Conservation (phyloP, 2,113 vertebrate species). For the Paraplagusia blochii region DNA sequence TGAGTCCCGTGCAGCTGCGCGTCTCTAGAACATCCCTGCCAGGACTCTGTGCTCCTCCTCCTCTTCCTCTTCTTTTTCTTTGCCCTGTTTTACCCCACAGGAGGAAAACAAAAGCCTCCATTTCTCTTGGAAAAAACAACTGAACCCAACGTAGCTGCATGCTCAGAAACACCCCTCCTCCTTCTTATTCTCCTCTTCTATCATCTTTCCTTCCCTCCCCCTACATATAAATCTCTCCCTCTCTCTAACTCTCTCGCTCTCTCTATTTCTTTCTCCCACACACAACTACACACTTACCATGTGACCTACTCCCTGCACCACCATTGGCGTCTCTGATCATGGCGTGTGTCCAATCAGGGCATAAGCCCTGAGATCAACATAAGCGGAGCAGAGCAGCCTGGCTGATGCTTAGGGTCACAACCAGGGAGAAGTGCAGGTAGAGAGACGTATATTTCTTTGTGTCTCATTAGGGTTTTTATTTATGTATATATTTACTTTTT, state of each 20-base stretch:
- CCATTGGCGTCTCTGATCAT: conserved; percentile 81
- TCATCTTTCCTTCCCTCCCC: conserved; percentile 43
- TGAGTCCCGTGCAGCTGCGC: conserved; percentile 30
- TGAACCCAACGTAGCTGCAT: conserved; percentile 66
- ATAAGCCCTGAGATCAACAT: conserved; percentile 83
- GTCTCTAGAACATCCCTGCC: conserved; percentile 32
- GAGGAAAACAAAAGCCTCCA: conserved; percentile 44
- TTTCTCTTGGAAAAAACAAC: conserved; percentile 49
- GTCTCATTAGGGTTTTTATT: conserved; percentile 25
- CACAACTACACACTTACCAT: conserved; percentile 53
- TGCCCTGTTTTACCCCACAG: conserved; percentile 18
- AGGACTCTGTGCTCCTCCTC: conserved; percentile 34
- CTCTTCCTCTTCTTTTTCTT: conserved; percentile 33
- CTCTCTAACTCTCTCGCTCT: conserved; percentile 30
- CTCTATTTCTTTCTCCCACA: conserved; percentile 33
- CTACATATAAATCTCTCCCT: conserved; percentile 43
- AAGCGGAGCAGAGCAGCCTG: conserved; percentile 82
- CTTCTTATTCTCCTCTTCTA: conserved; percentile 36
- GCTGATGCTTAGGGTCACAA: conserved; percentile 71
- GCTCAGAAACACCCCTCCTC: conserved; percentile 55
- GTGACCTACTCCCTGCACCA: conserved; percentile 68
- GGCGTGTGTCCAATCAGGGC: conserved; percentile 83
- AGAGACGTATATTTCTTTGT: conserved; percentile 37
- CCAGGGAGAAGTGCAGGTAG: conserved; percentile 52
- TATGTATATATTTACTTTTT: not conserved